Conservation (phyloP, 2,113 vertebrate species). For the Hipposideros armiger region DNA sequence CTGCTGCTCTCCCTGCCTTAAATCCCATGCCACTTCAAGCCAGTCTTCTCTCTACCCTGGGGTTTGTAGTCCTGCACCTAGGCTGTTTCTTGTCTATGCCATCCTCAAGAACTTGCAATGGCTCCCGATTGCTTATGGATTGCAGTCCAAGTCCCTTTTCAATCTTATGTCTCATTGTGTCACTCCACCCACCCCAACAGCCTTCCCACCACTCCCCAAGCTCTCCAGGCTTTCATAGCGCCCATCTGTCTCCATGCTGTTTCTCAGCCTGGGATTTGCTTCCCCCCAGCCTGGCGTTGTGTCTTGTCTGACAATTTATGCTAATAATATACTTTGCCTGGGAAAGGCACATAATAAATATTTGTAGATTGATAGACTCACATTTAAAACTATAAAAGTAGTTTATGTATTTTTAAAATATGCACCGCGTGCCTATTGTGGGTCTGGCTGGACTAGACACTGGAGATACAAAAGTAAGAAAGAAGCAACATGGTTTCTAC, state of each 20-base stretch:
- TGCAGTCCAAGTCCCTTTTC: not conserved
- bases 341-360: constrained; percentile 54
- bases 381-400: not conserved
- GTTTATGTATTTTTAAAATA: not conserved
- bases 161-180: not conserved
- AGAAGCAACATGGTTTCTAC: not conserved
- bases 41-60: not conserved
- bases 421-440: too few species aligned
- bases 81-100: not conserved
- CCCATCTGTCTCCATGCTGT: constrained; percentile 18
- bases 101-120: not conserved
- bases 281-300: not conserved
- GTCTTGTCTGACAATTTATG: constrained; percentile 57
- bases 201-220: not conserved
- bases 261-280: constrained; percentile 31
- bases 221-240: not conserved
- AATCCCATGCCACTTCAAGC: not conserved
- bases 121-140: not conserved
- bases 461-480: not conserved
- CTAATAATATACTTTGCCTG: constrained; percentile 43
- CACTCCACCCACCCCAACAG: not conserved
- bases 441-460: not conserved
- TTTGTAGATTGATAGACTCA: not conserved
- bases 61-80: not conserved
- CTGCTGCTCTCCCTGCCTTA: not conserved